Evolutionary conservation across 2,113 vertebrate species (phyloP), one percentile per base, ranked within the genome.

Genomic region (Pachycephala philippinensis): DNA sequence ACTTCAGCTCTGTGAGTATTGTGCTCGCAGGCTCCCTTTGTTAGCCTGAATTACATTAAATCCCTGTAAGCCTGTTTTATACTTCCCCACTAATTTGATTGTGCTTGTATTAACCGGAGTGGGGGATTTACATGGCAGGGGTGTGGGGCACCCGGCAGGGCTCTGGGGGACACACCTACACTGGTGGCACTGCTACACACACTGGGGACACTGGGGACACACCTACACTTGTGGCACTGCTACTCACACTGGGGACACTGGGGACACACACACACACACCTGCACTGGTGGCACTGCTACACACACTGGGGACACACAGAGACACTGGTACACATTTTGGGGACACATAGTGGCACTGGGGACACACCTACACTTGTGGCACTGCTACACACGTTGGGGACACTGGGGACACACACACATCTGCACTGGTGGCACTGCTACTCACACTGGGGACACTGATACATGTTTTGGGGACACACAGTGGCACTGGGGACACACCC

Each of bases 281-380:
- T 57, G 31, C 99, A 99, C 66, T 99, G 99, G 97, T 99, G 99
- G 89, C 99, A 99, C 97, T 99, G 99, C 31, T 21, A 11, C 45
- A 21, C 6, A 10, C 39, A 39, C 39, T 39, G 39, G 39, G 39
- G 39, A 39, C 39, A n/a, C n/a, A n/a, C n/a, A n/a, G n/a, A n/a
- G n/a, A n/a, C n/a, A n/a, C n/a, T n/a, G n/a, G n/a, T n/a, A n/a
- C n/a, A n/a, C n/a, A n/a, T n/a, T n/a, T n/a, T n/a, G 44, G 74
- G 0, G 7, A 47, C 18, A 24, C 44, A 23, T 16, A 24, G 42
- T 30, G 40, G 21, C 40, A 1, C 40, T 42, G 37, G n/a, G n/a
- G n/a, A n/a, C n/a, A n/a, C n/a, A n/a, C n/a, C n/a, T n/a, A n/a
- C n/a, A n/a, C n/a, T n/a, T n/a, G 21, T 19, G 11, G 40, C 40